A percentile compares a stretch with the other conserved stretches of the same genome.
Evolutionary conservation across 2,797 vertebrate genomes (phyloP).

Genomic region (Oreonectes daqikongensis): DNA sequence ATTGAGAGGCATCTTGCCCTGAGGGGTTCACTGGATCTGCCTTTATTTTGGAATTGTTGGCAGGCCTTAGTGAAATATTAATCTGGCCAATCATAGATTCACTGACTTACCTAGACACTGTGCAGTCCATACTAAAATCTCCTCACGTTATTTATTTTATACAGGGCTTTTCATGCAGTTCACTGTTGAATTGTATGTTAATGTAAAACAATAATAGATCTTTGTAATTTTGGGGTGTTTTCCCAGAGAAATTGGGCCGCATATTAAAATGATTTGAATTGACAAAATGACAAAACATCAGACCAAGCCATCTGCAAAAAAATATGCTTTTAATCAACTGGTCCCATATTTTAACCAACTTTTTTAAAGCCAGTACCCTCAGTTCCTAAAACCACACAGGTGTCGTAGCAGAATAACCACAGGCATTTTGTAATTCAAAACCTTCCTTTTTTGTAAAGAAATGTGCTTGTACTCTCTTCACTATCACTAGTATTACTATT

Average conservation of each 20-base stretch:
- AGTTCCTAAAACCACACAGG: not conserved
- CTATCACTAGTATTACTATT: not conserved
- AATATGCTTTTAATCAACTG: conserved; percentile 3
- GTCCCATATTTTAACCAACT: not conserved
- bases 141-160: not conserved
- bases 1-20: conserved; percentile 56
- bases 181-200: too few species aligned
- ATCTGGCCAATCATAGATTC: conserved; percentile 52
- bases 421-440: not conserved
- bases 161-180: not conserved
- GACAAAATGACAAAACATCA: too few species aligned
- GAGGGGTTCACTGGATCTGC: conserved; percentile 49
- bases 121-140: conserved; percentile 31
- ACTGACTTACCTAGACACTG: conserved; percentile 23
- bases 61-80: conserved; percentile 60
- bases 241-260: too few species aligned
- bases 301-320: too few species aligned
- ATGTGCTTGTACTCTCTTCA: not conserved
- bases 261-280: too few species aligned
- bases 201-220: too few species aligned
- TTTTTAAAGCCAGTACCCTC: not conserved
- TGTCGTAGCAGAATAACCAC: not conserved
- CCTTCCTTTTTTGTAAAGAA: not conserved
- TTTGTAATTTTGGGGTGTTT: too few species aligned
- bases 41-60: conserved; percentile 54